phyloP scores from a whole-genome alignment of 2,888 invertebrate genomes.

The Adineta ricciae region DNA sequence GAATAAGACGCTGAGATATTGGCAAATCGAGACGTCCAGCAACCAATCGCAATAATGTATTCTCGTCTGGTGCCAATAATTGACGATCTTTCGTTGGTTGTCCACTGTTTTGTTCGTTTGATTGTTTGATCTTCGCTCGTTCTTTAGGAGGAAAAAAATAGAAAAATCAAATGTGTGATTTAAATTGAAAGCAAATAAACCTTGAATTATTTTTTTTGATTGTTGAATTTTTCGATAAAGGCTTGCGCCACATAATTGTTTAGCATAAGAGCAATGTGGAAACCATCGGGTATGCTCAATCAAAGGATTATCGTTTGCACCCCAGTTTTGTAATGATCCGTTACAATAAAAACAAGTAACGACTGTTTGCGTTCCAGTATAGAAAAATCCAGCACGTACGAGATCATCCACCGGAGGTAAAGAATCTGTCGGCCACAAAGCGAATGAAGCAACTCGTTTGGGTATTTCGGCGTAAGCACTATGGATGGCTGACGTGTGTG shows the following conservation, averaged over 20 bases:
- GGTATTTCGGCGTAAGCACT: not conserved
- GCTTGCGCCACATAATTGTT: not conserved
- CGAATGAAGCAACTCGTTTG: not conserved
- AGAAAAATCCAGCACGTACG: not conserved
- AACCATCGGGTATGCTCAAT: not conserved
- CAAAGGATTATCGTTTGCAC: not conserved
- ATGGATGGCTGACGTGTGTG: not conserved
- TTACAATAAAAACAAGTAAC: not conserved
- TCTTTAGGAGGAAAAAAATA: not conserved
- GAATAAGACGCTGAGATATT: too few species aligned
- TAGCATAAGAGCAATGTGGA: not conserved
- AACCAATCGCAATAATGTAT: not conserved
- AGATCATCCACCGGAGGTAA: not conserved
- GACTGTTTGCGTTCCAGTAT: not conserved
- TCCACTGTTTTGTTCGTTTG: not conserved
- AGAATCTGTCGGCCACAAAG: not conserved
- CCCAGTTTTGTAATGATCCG: not conserved
- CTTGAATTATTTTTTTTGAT: not conserved
- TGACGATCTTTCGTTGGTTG: not conserved
- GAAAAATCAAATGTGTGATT: not conserved
- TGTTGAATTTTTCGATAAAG: not conserved
- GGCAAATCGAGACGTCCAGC: too few species aligned
- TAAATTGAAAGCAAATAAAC: not conserved
- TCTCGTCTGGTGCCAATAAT: not conserved
- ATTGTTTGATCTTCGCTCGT: not conserved